phyloP scores from a whole-genome alignment of 2,797 vertebrate genomes.

The Masticophis lateralis region DNA sequence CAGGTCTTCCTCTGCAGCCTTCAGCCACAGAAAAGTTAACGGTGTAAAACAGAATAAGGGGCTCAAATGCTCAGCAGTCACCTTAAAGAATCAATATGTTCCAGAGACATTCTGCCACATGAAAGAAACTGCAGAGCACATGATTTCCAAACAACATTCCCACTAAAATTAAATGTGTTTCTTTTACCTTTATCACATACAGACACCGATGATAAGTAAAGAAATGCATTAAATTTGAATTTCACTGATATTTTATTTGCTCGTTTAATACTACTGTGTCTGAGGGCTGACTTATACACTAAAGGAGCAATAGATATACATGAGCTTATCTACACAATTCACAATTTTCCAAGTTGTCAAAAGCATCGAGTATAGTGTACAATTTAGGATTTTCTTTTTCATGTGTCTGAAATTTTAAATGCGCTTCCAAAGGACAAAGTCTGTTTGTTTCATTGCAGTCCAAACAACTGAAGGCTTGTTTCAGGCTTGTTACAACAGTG shows the following conservation, averaged over 20 bases:
- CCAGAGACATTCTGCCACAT: neutral
- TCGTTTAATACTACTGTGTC: neutral
- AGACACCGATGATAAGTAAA: slow-evolving; percentile 23
- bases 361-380: neutral
- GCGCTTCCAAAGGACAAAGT: neutral
- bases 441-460: neutral
- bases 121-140: slow-evolving; percentile 25
- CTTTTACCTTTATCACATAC: slow-evolving; percentile 14
- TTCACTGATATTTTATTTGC: neutral
- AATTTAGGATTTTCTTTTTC: neutral
- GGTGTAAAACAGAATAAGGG: slow-evolving; percentile 23
- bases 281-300: neutral
- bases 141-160: neutral
- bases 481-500: neutral
- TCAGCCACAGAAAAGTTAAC: slow-evolving; percentile 39
- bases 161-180: slow-evolving; percentile 20
- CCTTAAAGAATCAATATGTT: neutral
- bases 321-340: neutral
- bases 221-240: slow-evolving; percentile 22
- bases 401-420: neutral
- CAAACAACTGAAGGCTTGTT: neutral
- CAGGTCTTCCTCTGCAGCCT: slow-evolving; percentile 6
- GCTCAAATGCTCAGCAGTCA: slow-evolving; percentile 21
- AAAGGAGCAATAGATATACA: neutral
- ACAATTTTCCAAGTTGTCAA: neutral